phyloP scores from a whole-genome alignment of 2,797 vertebrate species.

The Propithecus deckenii region DNA sequence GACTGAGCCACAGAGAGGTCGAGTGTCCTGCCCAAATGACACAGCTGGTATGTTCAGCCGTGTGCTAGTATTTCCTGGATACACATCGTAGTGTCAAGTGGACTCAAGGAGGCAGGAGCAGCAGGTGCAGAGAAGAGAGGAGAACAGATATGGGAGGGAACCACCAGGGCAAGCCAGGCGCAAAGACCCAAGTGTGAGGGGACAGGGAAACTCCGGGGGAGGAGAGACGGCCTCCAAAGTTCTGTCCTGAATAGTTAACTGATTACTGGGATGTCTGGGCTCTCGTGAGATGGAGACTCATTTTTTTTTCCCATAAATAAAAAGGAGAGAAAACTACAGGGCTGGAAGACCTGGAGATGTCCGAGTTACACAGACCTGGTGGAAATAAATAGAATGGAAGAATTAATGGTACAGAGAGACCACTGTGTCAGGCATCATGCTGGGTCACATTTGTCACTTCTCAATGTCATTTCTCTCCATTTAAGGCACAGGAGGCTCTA shows the following conservation, averaged over 20 bases:
- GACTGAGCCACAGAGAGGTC: background rate
- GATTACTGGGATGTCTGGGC: background rate
- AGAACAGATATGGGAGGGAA: background rate
- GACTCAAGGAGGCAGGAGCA: background rate
- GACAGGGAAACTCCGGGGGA: background rate
- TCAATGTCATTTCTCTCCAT: background rate
- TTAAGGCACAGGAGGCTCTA: background rate
- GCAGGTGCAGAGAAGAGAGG: too few species aligned
- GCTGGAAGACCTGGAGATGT: background rate
- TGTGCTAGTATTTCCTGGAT: accelerated
- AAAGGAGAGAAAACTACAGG: background rate
- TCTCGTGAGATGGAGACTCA: background rate
- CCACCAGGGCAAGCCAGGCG: accelerated
- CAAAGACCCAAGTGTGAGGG: accelerated
- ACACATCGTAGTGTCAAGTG: accelerated
- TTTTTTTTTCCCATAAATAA: background rate
- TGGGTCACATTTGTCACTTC: too few species aligned
- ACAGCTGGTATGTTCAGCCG: background rate
- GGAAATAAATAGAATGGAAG: accelerated
- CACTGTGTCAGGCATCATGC: accelerated
- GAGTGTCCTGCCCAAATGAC: background rate
- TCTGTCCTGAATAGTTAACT: background rate
- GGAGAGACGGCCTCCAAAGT: accelerated
- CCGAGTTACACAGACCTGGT: accelerated
- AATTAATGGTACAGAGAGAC: accelerated